Conservation (phyloP, 64 coral and sea anemone genomes). For the Pocillopora verrucosa region DNA sequence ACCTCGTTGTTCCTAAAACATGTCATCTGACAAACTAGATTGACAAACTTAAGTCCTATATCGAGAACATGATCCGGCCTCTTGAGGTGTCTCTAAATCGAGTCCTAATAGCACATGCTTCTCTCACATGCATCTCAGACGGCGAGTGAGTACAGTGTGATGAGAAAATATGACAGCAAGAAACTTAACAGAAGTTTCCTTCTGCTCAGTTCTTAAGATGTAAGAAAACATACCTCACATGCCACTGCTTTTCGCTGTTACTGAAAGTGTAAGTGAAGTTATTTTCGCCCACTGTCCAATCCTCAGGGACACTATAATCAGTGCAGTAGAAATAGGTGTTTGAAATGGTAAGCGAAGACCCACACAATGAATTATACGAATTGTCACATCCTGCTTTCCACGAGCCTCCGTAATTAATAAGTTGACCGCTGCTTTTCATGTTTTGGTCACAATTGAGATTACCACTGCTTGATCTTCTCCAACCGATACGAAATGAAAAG, state of each 20-base stretch:
- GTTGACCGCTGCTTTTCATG: background rate
- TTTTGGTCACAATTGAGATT: conserved; percentile 7
- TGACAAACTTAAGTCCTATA: too few relatives aligned
- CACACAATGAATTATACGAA: background rate
- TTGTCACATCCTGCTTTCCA: conserved; percentile 15
- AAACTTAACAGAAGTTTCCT: too few relatives aligned
- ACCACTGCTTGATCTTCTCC: background rate
- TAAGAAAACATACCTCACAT: background rate
- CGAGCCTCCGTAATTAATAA: background rate
- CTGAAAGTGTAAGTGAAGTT: conserved; percentile 32
- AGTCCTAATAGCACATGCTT: too few relatives aligned
- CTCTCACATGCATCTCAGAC: too few relatives aligned
- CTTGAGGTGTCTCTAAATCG: too few relatives aligned
- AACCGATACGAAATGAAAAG: conserved; percentile 42
- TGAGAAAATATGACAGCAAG: too few relatives aligned
- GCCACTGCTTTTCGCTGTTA: background rate
- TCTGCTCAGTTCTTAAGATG: too few relatives aligned
- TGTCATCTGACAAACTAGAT: too few relatives aligned
- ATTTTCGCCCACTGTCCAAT: conserved; percentile 50
- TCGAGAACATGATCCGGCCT: too few relatives aligned
- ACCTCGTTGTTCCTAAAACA: too few relatives aligned
- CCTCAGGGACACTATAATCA: conserved; percentile 33
- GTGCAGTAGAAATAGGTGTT: conserved; percentile 41
- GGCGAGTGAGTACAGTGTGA: too few relatives aligned
- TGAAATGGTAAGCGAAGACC: background rate